phyloP scores from a whole-genome alignment of 2,113 vertebrate genomes.

The Brienomyrus longianalis region DNA sequence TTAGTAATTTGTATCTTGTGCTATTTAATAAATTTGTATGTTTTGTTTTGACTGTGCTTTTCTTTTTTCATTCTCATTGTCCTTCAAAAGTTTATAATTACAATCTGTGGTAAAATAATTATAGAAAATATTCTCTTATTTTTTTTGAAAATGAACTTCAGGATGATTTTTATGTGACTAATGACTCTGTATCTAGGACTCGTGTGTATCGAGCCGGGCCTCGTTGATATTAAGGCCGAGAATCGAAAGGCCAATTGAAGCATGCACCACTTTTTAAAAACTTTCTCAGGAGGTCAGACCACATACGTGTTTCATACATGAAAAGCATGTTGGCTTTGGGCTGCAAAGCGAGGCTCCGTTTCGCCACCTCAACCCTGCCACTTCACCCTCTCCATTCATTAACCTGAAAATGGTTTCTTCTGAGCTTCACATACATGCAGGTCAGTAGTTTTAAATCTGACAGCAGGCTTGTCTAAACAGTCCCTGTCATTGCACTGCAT shows the following conservation, averaged over 20 bases:
- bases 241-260: not conserved
- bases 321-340: not conserved
- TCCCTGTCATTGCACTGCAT: not conserved
- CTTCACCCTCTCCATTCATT: not conserved
- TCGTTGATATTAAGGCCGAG: not conserved
- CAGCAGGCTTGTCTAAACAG: conserved; percentile 13
- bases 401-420: conserved; percentile 9
- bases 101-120: not conserved
- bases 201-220: not conserved
- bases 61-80: no score
- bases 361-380: not conserved
- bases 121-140: not conserved
- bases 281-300: not conserved
- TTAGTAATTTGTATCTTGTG: not conserved
- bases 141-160: not conserved
- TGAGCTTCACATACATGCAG: conserved; percentile 14
- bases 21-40: not conserved
- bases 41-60: not conserved
- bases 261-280: not conserved
- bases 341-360: not conserved
- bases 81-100: no score
- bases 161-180: not conserved
- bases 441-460: conserved; percentile 15
- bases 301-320: not conserved
- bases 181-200: not conserved